Base-by-base conservation (phyloP, 2,797 vertebrate species). In the Dallia pectoralis region DNA sequence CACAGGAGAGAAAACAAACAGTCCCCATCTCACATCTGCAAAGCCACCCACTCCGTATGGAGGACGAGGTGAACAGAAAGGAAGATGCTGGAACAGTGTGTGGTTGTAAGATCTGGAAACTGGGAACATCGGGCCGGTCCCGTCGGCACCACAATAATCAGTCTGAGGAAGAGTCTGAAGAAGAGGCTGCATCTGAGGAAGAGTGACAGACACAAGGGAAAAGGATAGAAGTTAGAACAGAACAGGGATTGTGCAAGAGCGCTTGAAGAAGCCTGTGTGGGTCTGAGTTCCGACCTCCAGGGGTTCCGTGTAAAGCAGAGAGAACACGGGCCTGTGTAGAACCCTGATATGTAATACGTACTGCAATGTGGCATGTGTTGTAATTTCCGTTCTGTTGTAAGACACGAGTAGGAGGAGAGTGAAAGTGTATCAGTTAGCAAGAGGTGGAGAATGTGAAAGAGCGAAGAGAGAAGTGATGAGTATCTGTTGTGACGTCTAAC, bases 281-380 rank as follows among this genome's bases (percentile, higher is more conserved):
- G 89, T 90, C 77, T 87, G 81, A 74, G 71, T 79, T 85, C 66
- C 85, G 80, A 85, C 87, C 84, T 88, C 85, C 69, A 84, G 88
- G 88, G 89, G 80, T 90, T 81, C 86, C 78, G 85, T 82, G 80
- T 74, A 87, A 85, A 84, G 86, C 85, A 90, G 85, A 89, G 90
- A 91, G 86, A 91, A 91, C 91, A 91, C 87, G 85, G 82, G 79
- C 79, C 86, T 89, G 86, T 87, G 81, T 82, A 84, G 82, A 84
- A 82, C 84, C 85, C 80, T 83, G 87, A 88, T 89, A 89, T 12
- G 79, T 81, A 74, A 86, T n/a, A 47, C 51, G 66, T 79, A 81
- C 87, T 89, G 87, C 88, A 91, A 85, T n/a, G n/a, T n/a, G n/a
- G n/a, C n/a, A 89, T 89, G 86, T 91, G 87, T 90, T 88, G 89